Conservation (phyloP, 2,113 vertebrate species). For the Callithrix jacchus region DNA sequence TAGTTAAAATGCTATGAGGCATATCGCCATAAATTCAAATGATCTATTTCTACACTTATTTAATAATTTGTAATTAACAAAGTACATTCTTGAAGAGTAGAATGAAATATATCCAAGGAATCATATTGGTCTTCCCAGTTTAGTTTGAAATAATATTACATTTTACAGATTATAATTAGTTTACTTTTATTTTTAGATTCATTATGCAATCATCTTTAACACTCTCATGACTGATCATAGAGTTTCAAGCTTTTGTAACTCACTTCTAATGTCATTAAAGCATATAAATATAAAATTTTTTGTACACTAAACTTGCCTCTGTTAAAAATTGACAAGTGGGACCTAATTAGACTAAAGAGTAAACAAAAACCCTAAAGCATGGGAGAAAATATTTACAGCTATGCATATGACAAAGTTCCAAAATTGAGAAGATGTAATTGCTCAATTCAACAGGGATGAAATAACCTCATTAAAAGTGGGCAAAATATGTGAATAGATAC, state of each 20-base stretch:
- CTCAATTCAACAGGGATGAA: no score
- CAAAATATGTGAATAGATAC: no score
- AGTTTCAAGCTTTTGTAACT: not conserved
- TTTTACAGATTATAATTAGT: not conserved
- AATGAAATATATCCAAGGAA: not conserved
- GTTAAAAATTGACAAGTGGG: not conserved
- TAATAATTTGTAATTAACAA: not conserved
- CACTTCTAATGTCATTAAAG: not conserved
- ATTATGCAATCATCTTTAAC: not conserved
- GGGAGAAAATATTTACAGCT: no score
- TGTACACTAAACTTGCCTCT: not conserved
- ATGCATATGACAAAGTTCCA: no score
- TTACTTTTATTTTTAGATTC: not conserved
- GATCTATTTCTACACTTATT: not conserved
- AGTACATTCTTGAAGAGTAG: not conserved
- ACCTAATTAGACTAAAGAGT: no score
- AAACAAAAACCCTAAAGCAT: no score
- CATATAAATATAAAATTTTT: not conserved
- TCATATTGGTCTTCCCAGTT: not conserved
- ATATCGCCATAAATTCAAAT: not conserved
- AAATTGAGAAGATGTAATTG: no score
- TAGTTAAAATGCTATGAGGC: not conserved
- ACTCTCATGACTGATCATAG: not conserved
- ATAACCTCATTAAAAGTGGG: no score
- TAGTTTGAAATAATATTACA: not conserved